phyloP scores from a whole-genome alignment of 2,113 vertebrate genomes.

The Pantherophis guttatus region DNA sequence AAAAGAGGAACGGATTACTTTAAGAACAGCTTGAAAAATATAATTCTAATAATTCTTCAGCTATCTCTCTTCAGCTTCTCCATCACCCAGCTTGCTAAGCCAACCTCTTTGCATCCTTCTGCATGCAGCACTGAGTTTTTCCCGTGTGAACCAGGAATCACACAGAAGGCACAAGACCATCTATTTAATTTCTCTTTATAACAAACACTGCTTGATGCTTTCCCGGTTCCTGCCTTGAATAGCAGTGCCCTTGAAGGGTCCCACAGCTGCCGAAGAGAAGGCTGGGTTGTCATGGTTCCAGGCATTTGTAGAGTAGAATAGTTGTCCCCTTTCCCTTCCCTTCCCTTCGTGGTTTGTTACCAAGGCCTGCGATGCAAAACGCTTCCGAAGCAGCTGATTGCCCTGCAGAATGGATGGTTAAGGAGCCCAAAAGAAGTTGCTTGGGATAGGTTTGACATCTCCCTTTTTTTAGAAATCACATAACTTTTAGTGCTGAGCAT shows the following conservation, averaged over 20 bases:
- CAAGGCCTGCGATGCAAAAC: background rate
- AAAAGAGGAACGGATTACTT: constrained; percentile 25
- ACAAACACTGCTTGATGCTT: background rate
- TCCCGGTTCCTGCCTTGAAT: constrained; percentile 1
- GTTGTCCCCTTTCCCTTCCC: background rate
- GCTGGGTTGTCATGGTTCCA: constrained; percentile 21
- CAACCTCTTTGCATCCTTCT: constrained; percentile 6
- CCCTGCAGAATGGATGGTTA: background rate
- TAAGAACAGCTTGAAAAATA: constrained; percentile 21
- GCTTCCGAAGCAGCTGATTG: background rate
- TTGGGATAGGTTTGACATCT: background rate
- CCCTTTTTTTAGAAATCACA: background rate
- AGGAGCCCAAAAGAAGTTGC: background rate
- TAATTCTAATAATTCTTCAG: background rate
- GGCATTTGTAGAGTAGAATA: background rate
- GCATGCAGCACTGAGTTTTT: background rate
- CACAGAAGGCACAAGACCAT: background rate
- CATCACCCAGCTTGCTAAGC: background rate
- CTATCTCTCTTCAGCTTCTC: background rate
- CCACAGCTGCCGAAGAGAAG: background rate
- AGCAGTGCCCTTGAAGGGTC: constrained; percentile 24
- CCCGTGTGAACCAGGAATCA: background rate
- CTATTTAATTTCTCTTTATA: background rate
- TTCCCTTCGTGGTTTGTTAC: background rate
- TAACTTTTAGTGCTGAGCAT: background rate